phyloP scores from a whole-genome alignment of 2,888 invertebrate genomes.

The Nesidiocoris tenuis region DNA sequence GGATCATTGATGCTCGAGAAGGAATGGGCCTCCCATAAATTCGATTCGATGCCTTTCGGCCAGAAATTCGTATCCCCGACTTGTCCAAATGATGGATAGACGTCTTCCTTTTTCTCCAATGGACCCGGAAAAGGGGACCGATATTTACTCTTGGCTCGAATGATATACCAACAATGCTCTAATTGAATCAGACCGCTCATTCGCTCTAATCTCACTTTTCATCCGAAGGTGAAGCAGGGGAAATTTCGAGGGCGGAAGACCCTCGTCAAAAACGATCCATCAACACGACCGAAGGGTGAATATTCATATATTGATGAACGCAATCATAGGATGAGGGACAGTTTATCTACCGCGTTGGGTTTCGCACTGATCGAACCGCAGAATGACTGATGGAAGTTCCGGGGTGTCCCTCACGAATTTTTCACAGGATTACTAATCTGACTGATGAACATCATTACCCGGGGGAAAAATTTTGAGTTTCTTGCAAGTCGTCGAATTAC shows the following conservation, averaged over 20 bases:
- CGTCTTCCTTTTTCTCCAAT: neutral
- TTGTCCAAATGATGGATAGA: neutral
- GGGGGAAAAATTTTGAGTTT: no score
- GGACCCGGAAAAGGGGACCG: neutral
- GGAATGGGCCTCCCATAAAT: no score
- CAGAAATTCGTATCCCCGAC: no score
- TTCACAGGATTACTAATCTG: no score
- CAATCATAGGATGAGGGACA: slow-evolving; percentile 2
- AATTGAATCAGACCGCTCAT: slow-evolving; percentile 34
- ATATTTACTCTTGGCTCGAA: slow-evolving; percentile 18
- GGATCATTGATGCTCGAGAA: no score
- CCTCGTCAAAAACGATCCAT: slow-evolving; percentile 11
- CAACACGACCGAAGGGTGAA: slow-evolving; percentile 28
- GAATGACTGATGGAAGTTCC: neutral
- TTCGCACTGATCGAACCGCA: neutral
- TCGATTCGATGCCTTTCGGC: neutral
- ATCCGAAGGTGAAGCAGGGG: slow-evolving; percentile 8
- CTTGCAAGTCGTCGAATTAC: no score
- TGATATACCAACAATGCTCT: slow-evolving; percentile 21
- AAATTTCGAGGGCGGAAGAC: slow-evolving; percentile 7
- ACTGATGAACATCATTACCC: no score
- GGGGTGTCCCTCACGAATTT: neutral
- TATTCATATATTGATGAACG: slow-evolving; percentile 31
- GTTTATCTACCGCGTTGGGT: slow-evolving; percentile 14
- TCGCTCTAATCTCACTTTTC: slow-evolving; percentile 36